These are phyloP conservation scores for Neosilurus mollespiculum DNA, from an alignment of 2,797 vertebrate species.

Conservation along the genomic window DNA sequence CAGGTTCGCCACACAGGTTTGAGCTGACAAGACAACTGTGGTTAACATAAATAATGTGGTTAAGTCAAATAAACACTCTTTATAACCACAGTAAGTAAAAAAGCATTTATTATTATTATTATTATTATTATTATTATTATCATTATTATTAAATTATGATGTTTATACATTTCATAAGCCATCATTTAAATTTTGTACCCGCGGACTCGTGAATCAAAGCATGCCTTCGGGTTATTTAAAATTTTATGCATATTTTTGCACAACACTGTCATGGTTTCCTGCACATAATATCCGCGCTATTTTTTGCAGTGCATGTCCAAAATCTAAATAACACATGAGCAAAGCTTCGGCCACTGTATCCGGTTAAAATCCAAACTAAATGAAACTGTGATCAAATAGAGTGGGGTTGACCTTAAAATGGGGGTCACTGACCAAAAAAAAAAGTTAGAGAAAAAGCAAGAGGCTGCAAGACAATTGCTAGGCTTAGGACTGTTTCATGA, in stretches of 20 bases:
- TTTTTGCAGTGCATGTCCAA: not conserved
- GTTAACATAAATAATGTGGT: not conserved
- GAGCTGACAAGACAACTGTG: not conserved
- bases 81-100: not conserved
- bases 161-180: not conserved
- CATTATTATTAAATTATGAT: no score
- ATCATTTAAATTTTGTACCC: not conserved
- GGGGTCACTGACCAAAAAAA: not conserved
- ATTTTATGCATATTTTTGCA: not conserved
- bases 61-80: not conserved
- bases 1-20: not conserved
- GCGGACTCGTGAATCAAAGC: not conserved
- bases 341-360: no score
- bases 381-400: not conserved
- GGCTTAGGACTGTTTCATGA: not conserved
- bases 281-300: not conserved
- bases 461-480: not conserved
- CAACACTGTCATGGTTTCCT: not conserved
- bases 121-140: not conserved
- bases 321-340: not conserved
- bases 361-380: not conserved
- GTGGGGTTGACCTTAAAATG: not conserved
- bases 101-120: not conserved
- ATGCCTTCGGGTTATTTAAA: no score
- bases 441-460: not conserved